Conservation (phyloP, 2,888 invertebrate genomes). For the Cancer borealis region DNA sequence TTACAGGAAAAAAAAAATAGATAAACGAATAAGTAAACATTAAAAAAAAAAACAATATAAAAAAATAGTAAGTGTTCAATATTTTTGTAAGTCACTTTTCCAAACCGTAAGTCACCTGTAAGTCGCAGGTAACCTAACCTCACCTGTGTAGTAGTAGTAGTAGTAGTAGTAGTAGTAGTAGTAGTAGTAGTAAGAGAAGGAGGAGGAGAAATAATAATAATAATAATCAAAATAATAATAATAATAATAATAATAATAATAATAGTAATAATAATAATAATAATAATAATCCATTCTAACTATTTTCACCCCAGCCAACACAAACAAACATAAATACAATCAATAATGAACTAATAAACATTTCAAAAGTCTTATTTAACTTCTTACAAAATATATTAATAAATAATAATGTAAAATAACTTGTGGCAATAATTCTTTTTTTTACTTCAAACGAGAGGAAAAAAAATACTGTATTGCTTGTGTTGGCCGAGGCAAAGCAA, state of each 20-base stretch:
- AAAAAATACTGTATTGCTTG: neutral
- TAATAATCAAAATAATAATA: neutral
- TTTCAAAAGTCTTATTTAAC: neutral
- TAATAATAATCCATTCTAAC: neutral
- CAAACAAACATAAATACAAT: neutral
- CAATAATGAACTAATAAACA: neutral
- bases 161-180: too few relatives aligned
- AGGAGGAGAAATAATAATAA: neutral
- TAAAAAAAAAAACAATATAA: too few relatives aligned
- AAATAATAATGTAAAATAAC: too few relatives aligned
- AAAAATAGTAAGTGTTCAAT: too few relatives aligned
- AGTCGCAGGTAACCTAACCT: too few relatives aligned
- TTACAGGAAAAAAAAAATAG: too few relatives aligned
- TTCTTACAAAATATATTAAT: too few relatives aligned
- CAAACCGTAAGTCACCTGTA: too few relatives aligned
- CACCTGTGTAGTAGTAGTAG: too few relatives aligned
- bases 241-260: slow-evolving; percentile 28
- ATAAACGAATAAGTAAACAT: too few relatives aligned
- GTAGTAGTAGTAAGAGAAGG: too few relatives aligned
- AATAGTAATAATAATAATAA: slow-evolving; percentile 18
- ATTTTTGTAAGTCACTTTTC: too few relatives aligned
- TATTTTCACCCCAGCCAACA: neutral
- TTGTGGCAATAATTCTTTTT: neutral
- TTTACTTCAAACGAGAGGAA: neutral
- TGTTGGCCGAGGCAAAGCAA: neutral